A percentile compares a stretch with the other conserved stretches of the same genome.
These are phyloP conservation scores for Verasper variegatus DNA, from an alignment of 2,113 vertebrate genomes.

Conservation along the genomic window DNA sequence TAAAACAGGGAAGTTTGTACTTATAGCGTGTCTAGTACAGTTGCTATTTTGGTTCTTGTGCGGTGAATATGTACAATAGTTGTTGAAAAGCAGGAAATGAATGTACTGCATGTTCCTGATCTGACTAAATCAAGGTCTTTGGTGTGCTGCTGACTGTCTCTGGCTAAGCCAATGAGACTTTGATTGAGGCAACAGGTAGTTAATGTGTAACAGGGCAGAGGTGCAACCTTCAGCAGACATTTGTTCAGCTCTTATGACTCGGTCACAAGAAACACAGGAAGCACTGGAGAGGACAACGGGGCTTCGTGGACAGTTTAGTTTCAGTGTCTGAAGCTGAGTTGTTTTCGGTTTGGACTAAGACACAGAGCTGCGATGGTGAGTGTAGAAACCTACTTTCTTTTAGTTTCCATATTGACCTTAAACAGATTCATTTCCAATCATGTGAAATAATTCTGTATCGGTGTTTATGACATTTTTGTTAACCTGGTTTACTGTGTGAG, in stretches of 20 bases:
- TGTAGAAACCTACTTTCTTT: constrained; percentile 5
- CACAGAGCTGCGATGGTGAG: constrained; percentile 73
- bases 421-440: not conserved
- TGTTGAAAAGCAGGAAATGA: constrained; percentile 53
- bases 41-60: no score
- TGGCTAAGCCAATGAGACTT: constrained; percentile 51
- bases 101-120: not conserved
- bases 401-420: not conserved
- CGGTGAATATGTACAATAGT: not conserved
- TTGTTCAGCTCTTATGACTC: constrained; percentile 48
- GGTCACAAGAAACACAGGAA: constrained; percentile 9
- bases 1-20: not conserved
- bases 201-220: constrained; percentile 76
- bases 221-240: constrained; percentile 66
- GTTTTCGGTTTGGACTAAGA: constrained; percentile 24
- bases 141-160: constrained; percentile 17
- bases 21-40: not conserved
- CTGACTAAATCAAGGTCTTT: not conserved
- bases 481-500: not conserved
- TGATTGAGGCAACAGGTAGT: constrained; percentile 55
- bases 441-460: not conserved
- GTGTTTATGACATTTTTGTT: not conserved
- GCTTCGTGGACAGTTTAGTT: constrained; percentile 12
- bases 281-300: not conserved
- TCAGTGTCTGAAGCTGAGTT: not conserved